These are phyloP conservation scores for Sepiola atlantica DNA, from an alignment of 2,888 invertebrate genomes.

Conservation along the genomic window DNA sequence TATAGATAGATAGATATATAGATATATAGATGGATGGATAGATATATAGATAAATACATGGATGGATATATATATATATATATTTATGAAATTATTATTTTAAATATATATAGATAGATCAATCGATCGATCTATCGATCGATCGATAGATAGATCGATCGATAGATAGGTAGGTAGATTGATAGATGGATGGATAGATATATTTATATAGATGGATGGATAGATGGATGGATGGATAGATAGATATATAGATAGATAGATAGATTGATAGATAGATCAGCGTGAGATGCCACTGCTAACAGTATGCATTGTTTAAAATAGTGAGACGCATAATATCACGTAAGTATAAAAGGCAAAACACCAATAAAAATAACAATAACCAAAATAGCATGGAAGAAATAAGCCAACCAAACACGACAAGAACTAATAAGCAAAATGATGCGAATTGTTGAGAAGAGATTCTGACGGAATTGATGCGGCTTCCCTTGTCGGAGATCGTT, in stretches of 20 bases:
- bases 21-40: no score
- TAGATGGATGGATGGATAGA: no score
- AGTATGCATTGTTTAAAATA: not conserved
- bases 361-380: not conserved
- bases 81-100: no score
- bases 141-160: no score
- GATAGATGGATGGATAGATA: not conserved
- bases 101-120: no score
- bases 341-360: not conserved
- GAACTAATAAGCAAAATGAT: not conserved
- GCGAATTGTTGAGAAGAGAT: not conserved
- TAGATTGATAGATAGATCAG: not conserved
- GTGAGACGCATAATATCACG: not conserved
- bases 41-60: no score
- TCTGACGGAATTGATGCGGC: not conserved
- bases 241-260: not conserved
- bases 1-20: no score
- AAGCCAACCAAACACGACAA: not conserved
- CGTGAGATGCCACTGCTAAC: not conserved
- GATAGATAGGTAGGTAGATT: no score
- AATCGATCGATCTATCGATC: no score
- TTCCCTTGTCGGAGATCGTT: not conserved
- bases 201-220: not conserved
- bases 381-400: not conserved
- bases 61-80: no score